Base-by-base conservation (phyloP, 2,888 invertebrate genomes). In the Conus canariensis region DNA sequence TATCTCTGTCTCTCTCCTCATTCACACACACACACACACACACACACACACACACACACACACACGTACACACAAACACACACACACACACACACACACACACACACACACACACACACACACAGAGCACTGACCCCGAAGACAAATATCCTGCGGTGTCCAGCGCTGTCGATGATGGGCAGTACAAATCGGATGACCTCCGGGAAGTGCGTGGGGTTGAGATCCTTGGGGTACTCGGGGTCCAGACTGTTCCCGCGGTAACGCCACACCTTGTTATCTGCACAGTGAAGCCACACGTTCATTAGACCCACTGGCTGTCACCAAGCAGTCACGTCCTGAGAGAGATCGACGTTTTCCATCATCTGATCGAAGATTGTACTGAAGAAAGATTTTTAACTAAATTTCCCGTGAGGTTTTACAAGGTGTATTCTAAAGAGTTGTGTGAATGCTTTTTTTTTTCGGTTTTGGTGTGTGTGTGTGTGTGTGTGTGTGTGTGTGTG, bases 171-270 rank as follows among this genome's bases (percentile, higher is more conserved):
- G 56, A 85, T 77, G 12, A 89, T 67, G 16, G 89, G 74, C 58
- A 89, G 74, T 12, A 89, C 89, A 14, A 89, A 89, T 58, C 89
- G 89, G 64, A 85, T 85, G 58, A 64, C 67, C 45, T 89, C 85
- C 5, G 89, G 89, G 56, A 89, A 89, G 59, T 89, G 89, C 10
- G 64, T 22, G 7, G 59, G 74, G 10, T 89, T n/a, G 56, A 89
- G 56, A 25, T 16, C 16, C 30, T 30, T 85, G 58, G 85, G 85
- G 45, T 74, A 74, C 22, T 70, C 85, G 0, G 82, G 19, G 25
- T 85, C 89, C 67, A 85, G 89, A 7, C 10, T 25, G 58, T n/a
- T 16, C n/a, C 67, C 67, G 5, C 16, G 12, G 25, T 85, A 89
- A 2, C 85, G 70, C 89, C 89, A 89, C 25, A 89, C 83, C 58